A percentile compares a stretch with the other conserved stretches of the same genome.
phyloP scores from a whole-genome alignment of 2,888 invertebrate species.

The Nephrotoma appendiculata region DNA sequence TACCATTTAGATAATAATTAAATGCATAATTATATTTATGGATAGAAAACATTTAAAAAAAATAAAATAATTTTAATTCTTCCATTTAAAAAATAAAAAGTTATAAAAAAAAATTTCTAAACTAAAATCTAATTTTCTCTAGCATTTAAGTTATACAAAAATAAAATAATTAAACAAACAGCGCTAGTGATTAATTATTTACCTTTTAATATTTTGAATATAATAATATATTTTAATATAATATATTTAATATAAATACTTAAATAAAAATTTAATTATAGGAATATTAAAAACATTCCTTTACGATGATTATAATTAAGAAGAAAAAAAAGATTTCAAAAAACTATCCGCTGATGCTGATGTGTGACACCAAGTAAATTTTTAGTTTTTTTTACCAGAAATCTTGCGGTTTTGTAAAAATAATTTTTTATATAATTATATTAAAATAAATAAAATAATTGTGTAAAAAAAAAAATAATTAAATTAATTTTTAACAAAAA shows the following conservation, averaged over 20 bases:
- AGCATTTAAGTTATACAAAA: background rate
- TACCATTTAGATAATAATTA: background rate
- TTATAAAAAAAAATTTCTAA: background rate
- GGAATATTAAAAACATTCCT: background rate
- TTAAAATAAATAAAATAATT: background rate
- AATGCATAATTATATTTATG: background rate
- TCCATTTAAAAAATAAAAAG: background rate
- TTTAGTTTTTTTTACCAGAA: background rate
- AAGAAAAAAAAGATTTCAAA: background rate
- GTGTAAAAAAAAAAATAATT: background rate
- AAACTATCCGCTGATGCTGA: background rate
- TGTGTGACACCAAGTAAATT: background rate
- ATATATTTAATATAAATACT: background rate
- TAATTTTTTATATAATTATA: background rate
- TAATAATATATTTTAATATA: background rate
- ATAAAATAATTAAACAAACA: background rate
- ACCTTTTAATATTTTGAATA: background rate
- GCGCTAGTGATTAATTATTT: background rate
- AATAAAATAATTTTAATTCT: background rate
- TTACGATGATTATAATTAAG: background rate
- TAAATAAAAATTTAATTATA: background rate
- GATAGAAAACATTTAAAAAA: background rate
- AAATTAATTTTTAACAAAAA: background rate
- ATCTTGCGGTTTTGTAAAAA: background rate
- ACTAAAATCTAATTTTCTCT: background rate